Evolutionary conservation across 1,140 invertebrate genomes (phyloP).

Genomic region (Thaumetopoea pityocampa): DNA sequence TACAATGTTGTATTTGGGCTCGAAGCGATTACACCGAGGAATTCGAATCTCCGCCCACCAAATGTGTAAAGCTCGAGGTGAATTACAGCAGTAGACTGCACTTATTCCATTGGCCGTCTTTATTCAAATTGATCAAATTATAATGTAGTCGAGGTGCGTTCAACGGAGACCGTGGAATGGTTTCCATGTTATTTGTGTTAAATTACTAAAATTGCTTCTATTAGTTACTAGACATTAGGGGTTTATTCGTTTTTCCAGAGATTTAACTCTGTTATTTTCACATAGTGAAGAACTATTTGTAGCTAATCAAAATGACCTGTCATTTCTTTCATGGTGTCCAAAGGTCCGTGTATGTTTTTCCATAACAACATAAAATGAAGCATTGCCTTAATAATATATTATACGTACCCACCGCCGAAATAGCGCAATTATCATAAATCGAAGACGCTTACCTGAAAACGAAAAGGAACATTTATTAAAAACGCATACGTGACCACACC

Average conservation of each 20-base stretch:
- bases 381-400: constrained; percentile 5
- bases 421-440: constrained; percentile 16
- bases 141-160: constrained; percentile 15
- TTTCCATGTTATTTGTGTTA: constrained; percentile 5
- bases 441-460: constrained; percentile 32
- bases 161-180: constrained; percentile 9
- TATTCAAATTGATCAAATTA: constrained; percentile 51
- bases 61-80: constrained; percentile 3
- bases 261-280: no score
- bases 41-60: no score
- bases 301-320: no score
- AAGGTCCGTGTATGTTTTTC: no score
- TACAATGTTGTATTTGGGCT: no score
- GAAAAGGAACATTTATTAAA: constrained; percentile 22
- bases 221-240: constrained; percentile 7
- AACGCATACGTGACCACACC: constrained; percentile 6
- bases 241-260: no score
- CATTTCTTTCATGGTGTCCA: no score
- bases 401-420: constrained; percentile 12
- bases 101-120: constrained; percentile 22
- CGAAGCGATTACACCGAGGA: no score
- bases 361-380: constrained; percentile 3
- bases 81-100: constrained; percentile 24
- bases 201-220: constrained; percentile 6
- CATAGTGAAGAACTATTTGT: no score